phyloP scores from a whole-genome alignment of 2,113 vertebrate species.

The Clarias macrocephalus region DNA sequence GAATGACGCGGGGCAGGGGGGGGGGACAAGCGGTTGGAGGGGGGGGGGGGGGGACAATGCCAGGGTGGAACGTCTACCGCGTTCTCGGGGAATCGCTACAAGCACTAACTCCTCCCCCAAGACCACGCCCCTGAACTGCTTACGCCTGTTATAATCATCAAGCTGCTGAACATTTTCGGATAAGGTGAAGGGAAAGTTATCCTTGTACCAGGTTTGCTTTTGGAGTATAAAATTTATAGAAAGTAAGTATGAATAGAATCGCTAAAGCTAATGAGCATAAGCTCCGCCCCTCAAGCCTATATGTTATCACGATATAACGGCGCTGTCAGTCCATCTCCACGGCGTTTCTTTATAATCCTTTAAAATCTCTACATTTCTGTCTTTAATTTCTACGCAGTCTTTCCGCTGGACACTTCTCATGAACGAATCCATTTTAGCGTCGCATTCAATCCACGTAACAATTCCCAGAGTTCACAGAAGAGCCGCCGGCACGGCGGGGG shows the following conservation, averaged over 20 bases:
- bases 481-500: background rate
- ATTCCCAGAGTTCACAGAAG: background rate
- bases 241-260: background rate
- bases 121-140: background rate
- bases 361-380: background rate
- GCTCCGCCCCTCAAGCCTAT: background rate
- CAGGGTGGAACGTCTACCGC: background rate
- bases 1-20: constrained; percentile 23
- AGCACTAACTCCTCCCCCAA: background rate
- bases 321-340: background rate
- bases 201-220: background rate
- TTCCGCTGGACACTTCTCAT: background rate
- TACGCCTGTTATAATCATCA: background rate
- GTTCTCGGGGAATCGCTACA: background rate
- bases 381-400: background rate
- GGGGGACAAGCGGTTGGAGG: constrained; percentile 11
- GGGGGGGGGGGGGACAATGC: background rate
- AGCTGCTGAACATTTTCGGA: background rate
- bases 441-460: background rate
- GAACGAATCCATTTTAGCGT: background rate
- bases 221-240: background rate
- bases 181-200: background rate
- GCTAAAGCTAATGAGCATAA: background rate
- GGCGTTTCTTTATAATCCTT: too few species aligned
- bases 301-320: background rate